A percentile compares a stretch with the other conserved stretches of the same genome.
phyloP scores from a whole-genome alignment of 92 coral and sea anemone genomes.

The Epizoanthus rinbou region DNA sequence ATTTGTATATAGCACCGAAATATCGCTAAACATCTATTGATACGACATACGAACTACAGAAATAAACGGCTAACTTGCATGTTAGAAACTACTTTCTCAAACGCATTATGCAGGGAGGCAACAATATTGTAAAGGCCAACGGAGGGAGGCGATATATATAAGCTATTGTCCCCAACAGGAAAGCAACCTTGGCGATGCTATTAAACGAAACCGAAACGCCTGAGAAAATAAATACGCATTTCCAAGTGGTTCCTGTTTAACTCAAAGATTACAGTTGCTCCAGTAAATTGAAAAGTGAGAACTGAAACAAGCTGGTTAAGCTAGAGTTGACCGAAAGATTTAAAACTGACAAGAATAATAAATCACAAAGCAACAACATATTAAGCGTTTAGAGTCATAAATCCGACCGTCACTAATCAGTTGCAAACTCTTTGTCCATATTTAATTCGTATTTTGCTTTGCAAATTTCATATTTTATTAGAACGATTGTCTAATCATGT shows the following conservation, averaged over 20 bases:
- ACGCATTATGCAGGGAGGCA: background rate
- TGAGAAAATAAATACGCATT: too few species aligned
- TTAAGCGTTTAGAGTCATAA: background rate
- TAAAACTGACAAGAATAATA: background rate
- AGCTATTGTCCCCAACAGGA: background rate
- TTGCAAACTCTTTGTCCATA: background rate
- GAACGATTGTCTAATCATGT: too few species aligned
- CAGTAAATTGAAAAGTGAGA: too few species aligned
- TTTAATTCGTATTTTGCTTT: too few species aligned
- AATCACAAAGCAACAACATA: too few species aligned
- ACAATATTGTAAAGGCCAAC: background rate
- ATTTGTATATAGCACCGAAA: too few species aligned
- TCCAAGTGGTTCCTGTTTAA: too few species aligned
- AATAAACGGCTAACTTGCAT: background rate
- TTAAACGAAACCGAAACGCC: background rate
- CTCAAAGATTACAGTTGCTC: too few species aligned
- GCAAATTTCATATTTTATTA: too few species aligned
- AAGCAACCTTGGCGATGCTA: background rate
- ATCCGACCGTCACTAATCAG: background rate
- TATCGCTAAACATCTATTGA: too few species aligned
- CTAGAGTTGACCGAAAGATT: background rate
- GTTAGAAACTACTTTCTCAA: background rate
- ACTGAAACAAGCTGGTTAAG: background rate
- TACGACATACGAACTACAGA: background rate
- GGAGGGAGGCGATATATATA: background rate